Conservation (phyloP, 2,888 invertebrate genomes). For the Sabellastarte sp. region DNA sequence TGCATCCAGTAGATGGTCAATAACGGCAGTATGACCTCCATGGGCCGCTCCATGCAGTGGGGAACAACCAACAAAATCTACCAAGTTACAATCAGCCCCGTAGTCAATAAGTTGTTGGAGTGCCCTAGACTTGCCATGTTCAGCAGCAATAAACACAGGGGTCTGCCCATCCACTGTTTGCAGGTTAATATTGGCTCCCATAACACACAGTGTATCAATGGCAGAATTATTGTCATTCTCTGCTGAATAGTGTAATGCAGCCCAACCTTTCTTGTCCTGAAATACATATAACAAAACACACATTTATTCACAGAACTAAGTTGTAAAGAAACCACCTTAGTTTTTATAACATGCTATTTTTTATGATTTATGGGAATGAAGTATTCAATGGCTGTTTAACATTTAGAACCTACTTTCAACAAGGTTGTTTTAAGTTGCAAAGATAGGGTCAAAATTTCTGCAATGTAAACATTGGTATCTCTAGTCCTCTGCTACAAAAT, state of each 20-base stretch:
- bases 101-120: constrained; percentile 18
- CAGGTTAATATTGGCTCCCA: constrained; percentile 25
- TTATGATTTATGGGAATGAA: too few species aligned
- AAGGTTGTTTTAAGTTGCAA: too few species aligned
- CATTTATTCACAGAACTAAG: too few species aligned
- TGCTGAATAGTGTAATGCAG: constrained; percentile 28
- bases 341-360: too few species aligned
- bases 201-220: constrained; percentile 19
- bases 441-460: too few species aligned
- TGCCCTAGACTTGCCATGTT: constrained; percentile 18
- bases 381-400: too few species aligned
- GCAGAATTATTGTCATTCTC: constrained; percentile 25
- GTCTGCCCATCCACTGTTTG: constrained; percentile 29
- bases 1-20: constrained; percentile 20
- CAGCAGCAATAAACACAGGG: constrained; percentile 26
- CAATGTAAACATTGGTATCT: too few species aligned
- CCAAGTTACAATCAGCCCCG: constrained; percentile 24
- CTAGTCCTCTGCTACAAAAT: too few species aligned
- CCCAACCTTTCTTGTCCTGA: constrained; percentile 31
- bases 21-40: constrained; percentile 24
- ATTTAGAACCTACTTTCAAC: too few species aligned
- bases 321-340: too few species aligned
- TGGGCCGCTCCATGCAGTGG: constrained; percentile 33
- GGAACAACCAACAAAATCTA: constrained; percentile 30
- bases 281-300: not conserved